phyloP scores from a whole-genome alignment of 1,140 invertebrate species.

The Drosophila albomicans region DNA sequence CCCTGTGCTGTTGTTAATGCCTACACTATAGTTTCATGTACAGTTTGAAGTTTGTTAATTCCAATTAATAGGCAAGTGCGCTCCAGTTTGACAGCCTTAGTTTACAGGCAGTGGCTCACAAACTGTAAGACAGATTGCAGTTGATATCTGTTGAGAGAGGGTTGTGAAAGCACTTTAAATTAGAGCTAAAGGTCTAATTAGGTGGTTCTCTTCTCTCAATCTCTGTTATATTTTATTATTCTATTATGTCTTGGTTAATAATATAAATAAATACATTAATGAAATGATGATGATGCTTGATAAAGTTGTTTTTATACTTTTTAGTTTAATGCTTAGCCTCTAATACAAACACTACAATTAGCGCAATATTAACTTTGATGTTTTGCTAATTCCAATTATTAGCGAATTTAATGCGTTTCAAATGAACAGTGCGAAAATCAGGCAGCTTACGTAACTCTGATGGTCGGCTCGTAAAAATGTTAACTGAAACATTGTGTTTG shows the following conservation, averaged over 20 bases:
- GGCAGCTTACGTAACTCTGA: conserved; percentile 23
- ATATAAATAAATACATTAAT: too few species aligned
- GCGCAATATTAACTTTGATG: neutral
- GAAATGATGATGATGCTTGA: too few species aligned
- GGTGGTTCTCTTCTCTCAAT: too few species aligned
- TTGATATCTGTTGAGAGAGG: neutral
- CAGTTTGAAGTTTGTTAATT: neutral
- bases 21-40: neutral
- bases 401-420: neutral
- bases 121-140: neutral
- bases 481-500: conserved; percentile 26
- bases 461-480: conserved; percentile 10
- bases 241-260: too few species aligned
- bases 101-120: neutral
- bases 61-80: conserved; percentile 1
- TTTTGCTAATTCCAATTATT: conserved; percentile 12
- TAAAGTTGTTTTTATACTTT: too few species aligned
- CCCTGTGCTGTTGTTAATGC: too few species aligned
- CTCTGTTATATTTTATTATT: too few species aligned
- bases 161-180: too few species aligned
- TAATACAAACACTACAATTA: neutral
- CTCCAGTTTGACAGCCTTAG: neutral
- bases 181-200: too few species aligned
- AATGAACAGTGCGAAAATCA: neutral
- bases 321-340: too few species aligned